A percentile compares a stretch with the other conserved stretches of the same genome.
These are phyloP conservation scores for Sebastes melanostomus DNA, from an alignment of 2,797 vertebrate species.

Conservation along the genomic window DNA sequence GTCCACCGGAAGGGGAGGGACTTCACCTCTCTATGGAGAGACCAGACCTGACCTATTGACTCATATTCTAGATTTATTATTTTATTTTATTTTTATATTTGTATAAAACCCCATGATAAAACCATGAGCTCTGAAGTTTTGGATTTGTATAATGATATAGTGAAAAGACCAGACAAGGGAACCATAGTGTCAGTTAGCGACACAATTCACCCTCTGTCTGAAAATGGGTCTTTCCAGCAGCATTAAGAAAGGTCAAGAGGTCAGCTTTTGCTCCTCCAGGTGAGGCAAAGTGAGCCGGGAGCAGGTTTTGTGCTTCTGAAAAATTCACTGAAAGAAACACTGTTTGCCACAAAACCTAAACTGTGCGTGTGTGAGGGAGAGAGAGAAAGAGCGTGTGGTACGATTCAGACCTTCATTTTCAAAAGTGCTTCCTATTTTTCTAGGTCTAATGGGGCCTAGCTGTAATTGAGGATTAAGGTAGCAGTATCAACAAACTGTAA, in stretches of 20 bases:
- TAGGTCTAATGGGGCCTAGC: conserved; percentile 52
- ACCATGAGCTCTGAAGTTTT: background rate
- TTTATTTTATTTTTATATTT: conserved; percentile 26
- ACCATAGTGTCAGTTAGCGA: conserved; percentile 9
- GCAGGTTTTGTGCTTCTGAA: background rate
- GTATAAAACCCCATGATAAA: background rate
- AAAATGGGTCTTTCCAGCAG: conserved; percentile 30
- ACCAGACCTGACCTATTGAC: conserved; percentile 8
- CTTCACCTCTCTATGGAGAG: background rate
- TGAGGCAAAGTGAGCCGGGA: conserved; percentile 35
- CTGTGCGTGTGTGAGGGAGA: conserved; percentile 12
- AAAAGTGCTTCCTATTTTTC: conserved; percentile 80
- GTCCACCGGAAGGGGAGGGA: too few species aligned
- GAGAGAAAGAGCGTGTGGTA: conserved; percentile 1
- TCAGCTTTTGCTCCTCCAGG: conserved; percentile 37
- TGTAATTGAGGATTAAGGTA: conserved; percentile 60
- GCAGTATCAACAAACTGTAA: conserved; percentile 68
- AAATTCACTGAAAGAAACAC: conserved; percentile 29
- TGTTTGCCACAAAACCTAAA: conserved; percentile 51
- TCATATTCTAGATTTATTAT: background rate
- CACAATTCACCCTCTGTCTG: conserved; percentile 37
- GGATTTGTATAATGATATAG: conserved; percentile 1
- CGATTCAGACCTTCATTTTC: conserved; percentile 48
- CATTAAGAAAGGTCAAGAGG: conserved; percentile 39
- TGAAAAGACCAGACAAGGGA: conserved; percentile 3